These are phyloP conservation scores for Heliconius ethilla DNA, from an alignment of 2,888 invertebrate genomes.

Conservation along the genomic window DNA sequence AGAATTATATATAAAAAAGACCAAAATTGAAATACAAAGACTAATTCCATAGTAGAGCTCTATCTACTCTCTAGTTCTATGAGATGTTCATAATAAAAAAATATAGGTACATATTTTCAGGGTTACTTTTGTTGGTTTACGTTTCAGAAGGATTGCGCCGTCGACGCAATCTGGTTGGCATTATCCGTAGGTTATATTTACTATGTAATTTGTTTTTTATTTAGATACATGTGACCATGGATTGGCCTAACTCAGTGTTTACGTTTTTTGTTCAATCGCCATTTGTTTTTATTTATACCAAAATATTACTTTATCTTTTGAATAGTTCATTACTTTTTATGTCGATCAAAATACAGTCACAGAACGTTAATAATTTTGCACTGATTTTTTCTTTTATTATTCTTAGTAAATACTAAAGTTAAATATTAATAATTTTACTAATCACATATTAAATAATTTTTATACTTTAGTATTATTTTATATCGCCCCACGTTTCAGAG, in stretches of 20 bases:
- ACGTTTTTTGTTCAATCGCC: not conserved
- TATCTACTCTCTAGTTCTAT: no score
- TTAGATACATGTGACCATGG: not conserved
- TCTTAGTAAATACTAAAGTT: not conserved
- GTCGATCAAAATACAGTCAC: not conserved
- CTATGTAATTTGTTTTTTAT: not conserved
- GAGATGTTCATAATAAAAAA: not conserved
- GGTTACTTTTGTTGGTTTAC: constrained; percentile 6
- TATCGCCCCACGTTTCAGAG: constrained; percentile 60
- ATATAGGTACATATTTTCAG: not conserved
- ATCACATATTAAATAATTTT: not conserved
- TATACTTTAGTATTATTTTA: not conserved
- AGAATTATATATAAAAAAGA: not conserved
- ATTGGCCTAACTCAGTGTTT: not conserved
- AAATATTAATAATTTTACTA: not conserved
- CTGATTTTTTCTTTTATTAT: not conserved
- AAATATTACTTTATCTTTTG: not conserved
- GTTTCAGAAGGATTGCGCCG: constrained; percentile 17
- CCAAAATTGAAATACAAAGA: no score
- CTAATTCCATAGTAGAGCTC: no score
- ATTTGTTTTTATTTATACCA: not conserved
- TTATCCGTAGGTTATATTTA: constrained; percentile 11
- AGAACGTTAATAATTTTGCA: not conserved
- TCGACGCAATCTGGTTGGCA: constrained; percentile 13
- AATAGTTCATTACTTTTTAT: not conserved